Evolutionary conservation across 2,888 invertebrate species (phyloP), one percentile per base, ranked within the genome.

Genomic region (Idaea dimidiata): DNA sequence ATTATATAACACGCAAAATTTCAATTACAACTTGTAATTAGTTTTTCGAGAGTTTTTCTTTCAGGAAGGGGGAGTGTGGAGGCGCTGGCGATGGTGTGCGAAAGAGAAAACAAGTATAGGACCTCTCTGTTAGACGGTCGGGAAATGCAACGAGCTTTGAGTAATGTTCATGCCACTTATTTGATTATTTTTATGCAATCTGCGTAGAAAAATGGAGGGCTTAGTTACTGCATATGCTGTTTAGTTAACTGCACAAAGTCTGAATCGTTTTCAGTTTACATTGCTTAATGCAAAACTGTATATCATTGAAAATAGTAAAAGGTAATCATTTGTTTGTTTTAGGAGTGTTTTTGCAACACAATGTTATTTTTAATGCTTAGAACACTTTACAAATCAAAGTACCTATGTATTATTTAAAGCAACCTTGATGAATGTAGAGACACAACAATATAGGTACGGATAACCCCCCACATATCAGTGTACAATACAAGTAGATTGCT

Each of bases 21-120:
- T 93, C 93, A 93, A 93, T 93, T 93, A 93, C 93, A 93, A 93
- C 86, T 93, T 93, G 93, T 93, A 93, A 93, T 93, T 93, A 93
- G 93, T 93, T 93, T 93, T 93, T 93, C 88, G 92, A 91, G 93
- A 93, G 92, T 93, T 93, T 93, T 93, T 93, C 93, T 93, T 93
- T 91, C 90, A 87, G 86, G 85, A 84, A 85, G 86, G 86, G 88
- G 88, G 89, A 80, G 82, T 76, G 86, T 83, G 87, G 87, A 78
- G 86, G 83, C 77, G 77, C 73, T 64, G 70, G 76, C 77, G 77
- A 73, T 64, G 70, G 76, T 66, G 88, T 72, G 80, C 59, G 83
- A 88, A 78, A 60, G 81, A 75, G 85, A 86, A 66, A 59, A 60
- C 59, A 33, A 43, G 70, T 62, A 62, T 60, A 67, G 67, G 71